A percentile compares a stretch with the other conserved stretches of the same genome.
Evolutionary conservation across 2,888 invertebrate species (phyloP).

Genomic region (Molorchus minor): DNA sequence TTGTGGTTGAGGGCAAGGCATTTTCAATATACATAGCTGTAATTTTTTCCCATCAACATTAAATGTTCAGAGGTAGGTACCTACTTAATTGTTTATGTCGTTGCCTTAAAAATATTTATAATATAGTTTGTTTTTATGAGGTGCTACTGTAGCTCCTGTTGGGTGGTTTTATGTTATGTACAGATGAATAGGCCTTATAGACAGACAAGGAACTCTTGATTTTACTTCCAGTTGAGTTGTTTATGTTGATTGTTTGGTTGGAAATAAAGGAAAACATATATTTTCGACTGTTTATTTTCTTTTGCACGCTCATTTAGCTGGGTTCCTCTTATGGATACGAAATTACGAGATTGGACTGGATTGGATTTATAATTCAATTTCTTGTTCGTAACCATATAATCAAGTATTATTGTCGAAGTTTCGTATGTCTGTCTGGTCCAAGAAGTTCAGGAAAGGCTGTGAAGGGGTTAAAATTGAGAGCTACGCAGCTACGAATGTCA

Average conservation of each 20-base stretch:
- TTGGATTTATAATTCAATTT: no score
- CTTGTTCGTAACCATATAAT: no score
- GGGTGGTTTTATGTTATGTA: slow-evolving; percentile 38
- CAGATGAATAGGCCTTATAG: slow-evolving; percentile 40
- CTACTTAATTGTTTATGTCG: slow-evolving; percentile 16
- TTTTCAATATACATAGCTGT: slow-evolving; percentile 22
- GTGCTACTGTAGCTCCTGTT: slow-evolving; percentile 43
- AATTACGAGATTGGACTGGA: no score
- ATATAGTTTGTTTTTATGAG: slow-evolving; percentile 30
- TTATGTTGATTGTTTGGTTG: slow-evolving; percentile 50
- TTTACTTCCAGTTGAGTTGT: slow-evolving; percentile 44
- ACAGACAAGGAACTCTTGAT: slow-evolving; percentile 42
- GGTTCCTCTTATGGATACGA: no score
- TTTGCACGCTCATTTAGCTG: neutral
- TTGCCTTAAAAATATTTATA: slow-evolving; percentile 18
- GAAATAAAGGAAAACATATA: slow-evolving; percentile 44
- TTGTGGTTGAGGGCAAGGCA: slow-evolving; percentile 18
- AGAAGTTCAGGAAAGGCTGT: no score
- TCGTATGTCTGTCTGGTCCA: no score
- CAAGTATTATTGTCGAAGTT: no score
- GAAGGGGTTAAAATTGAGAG: no score
- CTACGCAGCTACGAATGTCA: no score
- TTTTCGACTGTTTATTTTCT: slow-evolving; percentile 15
- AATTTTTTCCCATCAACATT: slow-evolving; percentile 12
- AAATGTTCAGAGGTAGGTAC: slow-evolving; percentile 4